Conservation (phyloP, 2,888 invertebrate species). For the Acrobasis suavella region DNA sequence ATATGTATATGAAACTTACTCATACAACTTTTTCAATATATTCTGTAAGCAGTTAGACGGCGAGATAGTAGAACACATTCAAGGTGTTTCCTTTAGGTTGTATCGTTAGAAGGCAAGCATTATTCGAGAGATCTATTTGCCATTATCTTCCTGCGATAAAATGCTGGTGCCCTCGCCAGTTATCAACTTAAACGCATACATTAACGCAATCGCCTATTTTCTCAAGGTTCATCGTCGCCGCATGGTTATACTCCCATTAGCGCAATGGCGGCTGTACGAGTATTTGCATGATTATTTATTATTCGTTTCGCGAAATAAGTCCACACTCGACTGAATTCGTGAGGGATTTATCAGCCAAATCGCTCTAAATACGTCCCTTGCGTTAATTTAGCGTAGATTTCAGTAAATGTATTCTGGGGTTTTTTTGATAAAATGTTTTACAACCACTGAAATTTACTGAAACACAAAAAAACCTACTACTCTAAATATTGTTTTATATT, state of each 20-base stretch:
- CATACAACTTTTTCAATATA: too few relatives aligned
- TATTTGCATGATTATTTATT: slow-evolving; percentile 62
- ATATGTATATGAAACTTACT: too few relatives aligned
- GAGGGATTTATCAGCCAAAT: slow-evolving; percentile 34
- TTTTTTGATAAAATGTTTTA: background rate
- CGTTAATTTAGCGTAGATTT: background rate
- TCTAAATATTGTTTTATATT: background rate
- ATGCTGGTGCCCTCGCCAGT: slow-evolving; percentile 40
- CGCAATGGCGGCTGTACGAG: slow-evolving; percentile 31
- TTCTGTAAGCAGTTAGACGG: too few relatives aligned
- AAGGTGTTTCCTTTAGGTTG: too few relatives aligned
- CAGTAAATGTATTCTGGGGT: background rate
- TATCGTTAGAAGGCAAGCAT: background rate
- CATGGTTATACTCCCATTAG: slow-evolving; percentile 31
- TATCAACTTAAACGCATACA: slow-evolving; percentile 44
- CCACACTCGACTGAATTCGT: slow-evolving; percentile 40
- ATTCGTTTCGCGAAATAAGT: slow-evolving; percentile 41
- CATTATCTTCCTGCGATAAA: slow-evolving; percentile 48
- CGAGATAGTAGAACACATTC: too few relatives aligned
- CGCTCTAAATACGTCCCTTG: slow-evolving; percentile 34
- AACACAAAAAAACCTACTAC: too few relatives aligned
- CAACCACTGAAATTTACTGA: background rate
- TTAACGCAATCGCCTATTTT: slow-evolving; percentile 39
- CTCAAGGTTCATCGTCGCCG: slow-evolving; percentile 32
- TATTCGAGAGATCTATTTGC: slow-evolving; percentile 37